phyloP scores from a whole-genome alignment of 2,797 vertebrate species.

The Aplochiton taeniatus region DNA sequence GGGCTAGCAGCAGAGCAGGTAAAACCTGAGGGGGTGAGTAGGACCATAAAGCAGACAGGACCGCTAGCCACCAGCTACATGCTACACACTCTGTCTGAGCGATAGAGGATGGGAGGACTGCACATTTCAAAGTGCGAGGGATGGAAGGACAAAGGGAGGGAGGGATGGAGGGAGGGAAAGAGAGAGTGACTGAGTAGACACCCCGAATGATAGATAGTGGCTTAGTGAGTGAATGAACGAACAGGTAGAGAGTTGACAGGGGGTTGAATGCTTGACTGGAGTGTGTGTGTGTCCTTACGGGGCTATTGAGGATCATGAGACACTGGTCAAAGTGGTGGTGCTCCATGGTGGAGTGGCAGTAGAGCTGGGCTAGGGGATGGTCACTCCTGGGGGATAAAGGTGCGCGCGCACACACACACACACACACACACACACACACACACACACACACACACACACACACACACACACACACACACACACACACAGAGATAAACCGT shows the following conservation, averaged over 20 bases:
- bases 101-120: too few species aligned
- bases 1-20: too few species aligned
- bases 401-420: slow-evolving; percentile 1
- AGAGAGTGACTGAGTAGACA: too few species aligned
- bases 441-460: neutral
- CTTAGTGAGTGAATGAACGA: neutral
- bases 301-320: slow-evolving; percentile 97
- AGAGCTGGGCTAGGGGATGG: slow-evolving; percentile 94
- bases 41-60: too few species aligned
- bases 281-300: slow-evolving; percentile 73
- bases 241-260: too few species aligned
- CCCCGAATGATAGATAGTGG: too few species aligned
- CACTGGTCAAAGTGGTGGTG: slow-evolving; percentile 99
- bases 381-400: slow-evolving; percentile 81
- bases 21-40: too few species aligned
- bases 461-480: slow-evolving; percentile 6
- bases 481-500: neutral
- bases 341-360: slow-evolving; percentile 98
- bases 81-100: too few species aligned
- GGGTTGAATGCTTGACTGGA: neutral
- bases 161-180: too few species aligned
- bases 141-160: too few species aligned
- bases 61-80: too few species aligned
- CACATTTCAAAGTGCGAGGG: too few species aligned
- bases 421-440: slow-evolving; percentile 1